Percentiles rank a stretch among this genome's conserved stretches.
phyloP scores from a whole-genome alignment of 2,113 vertebrate genomes.

The Choloepus hoffmanni region DNA sequence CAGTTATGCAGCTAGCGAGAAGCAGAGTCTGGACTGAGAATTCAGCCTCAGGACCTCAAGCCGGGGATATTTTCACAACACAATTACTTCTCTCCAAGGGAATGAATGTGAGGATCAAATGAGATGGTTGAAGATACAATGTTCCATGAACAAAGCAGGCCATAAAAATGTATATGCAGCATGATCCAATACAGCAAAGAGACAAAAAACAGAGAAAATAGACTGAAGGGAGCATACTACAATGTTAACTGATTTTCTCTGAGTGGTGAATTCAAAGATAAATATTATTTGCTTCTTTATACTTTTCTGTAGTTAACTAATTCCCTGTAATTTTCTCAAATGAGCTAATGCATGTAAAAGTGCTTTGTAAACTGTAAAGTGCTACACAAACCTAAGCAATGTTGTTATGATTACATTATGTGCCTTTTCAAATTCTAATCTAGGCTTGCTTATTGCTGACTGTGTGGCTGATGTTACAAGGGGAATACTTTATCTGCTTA shows the following conservation, averaged over 20 bases:
- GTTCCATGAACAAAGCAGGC: not conserved
- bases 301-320: conserved; percentile 55
- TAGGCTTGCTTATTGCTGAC: not conserved
- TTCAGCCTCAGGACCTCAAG: not conserved
- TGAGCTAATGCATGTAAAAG: not conserved
- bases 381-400: not conserved
- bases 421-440: conserved; percentile 49
- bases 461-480: conserved; percentile 47
- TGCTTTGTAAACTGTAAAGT: conserved; percentile 59
- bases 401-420: not conserved
- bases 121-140: not conserved
- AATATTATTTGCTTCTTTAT: conserved; percentile 47
- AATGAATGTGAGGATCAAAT: not conserved
- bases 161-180: not conserved
- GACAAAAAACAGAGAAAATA: not conserved
- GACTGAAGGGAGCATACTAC: not conserved
- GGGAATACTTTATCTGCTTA: not conserved
- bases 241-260: conserved; percentile 28
- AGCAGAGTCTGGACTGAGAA: not conserved
- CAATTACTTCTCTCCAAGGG: not conserved
- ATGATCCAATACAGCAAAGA: not conserved
- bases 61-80: not conserved
- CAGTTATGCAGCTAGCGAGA: not conserved
- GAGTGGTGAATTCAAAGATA: conserved; percentile 6
- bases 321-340: conserved; percentile 59